phyloP scores from a whole-genome alignment of 2,888 invertebrate genomes.

The Mallateleia sp. region DNA sequence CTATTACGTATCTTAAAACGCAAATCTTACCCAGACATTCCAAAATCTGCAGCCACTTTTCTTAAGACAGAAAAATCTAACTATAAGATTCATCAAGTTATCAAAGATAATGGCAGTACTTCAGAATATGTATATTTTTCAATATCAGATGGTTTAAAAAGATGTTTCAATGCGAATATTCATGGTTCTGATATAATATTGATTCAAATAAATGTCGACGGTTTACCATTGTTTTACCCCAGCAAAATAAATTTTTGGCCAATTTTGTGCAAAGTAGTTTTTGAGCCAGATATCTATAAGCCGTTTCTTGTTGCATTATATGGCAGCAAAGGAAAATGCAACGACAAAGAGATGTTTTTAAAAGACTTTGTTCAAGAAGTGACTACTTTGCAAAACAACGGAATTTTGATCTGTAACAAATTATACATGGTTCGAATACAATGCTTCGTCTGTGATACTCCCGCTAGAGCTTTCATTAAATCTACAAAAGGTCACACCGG shows the following conservation, averaged over 20 bases:
- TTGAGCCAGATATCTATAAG: constrained; percentile 58
- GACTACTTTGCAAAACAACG: constrained; percentile 45
- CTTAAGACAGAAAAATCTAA: constrained; percentile 19
- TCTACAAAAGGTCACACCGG: constrained; percentile 74
- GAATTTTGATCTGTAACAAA: constrained; percentile 33
- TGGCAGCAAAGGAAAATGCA: constrained; percentile 50
- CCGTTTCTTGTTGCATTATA: constrained; percentile 75
- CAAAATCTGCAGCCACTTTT: constrained; percentile 55
- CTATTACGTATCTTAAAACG: constrained; percentile 55
- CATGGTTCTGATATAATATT: constrained; percentile 37
- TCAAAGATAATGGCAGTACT: neutral
- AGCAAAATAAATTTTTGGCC: constrained; percentile 67
- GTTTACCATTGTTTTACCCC: constrained; percentile 60
- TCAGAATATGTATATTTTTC: constrained; percentile 62
- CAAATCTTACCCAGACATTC: constrained; percentile 59
- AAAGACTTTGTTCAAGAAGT: constrained; percentile 58
- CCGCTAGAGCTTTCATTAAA: constrained; percentile 68
- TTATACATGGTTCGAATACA: constrained; percentile 46
- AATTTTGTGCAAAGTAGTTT: constrained; percentile 61
- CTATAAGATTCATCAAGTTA: constrained; percentile 35
- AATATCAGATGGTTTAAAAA: constrained; percentile 32
- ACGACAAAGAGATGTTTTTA: constrained; percentile 38
- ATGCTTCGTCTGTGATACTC: constrained; percentile 70
- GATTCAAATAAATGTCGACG: constrained; percentile 61
- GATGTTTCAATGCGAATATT: constrained; percentile 18